Percentiles rank a stretch among this genome's conserved stretches.
Evolutionary conservation across 2,113 vertebrate genomes (phyloP).

Genomic region (Gnathonemus echidnorhynchus): DNA sequence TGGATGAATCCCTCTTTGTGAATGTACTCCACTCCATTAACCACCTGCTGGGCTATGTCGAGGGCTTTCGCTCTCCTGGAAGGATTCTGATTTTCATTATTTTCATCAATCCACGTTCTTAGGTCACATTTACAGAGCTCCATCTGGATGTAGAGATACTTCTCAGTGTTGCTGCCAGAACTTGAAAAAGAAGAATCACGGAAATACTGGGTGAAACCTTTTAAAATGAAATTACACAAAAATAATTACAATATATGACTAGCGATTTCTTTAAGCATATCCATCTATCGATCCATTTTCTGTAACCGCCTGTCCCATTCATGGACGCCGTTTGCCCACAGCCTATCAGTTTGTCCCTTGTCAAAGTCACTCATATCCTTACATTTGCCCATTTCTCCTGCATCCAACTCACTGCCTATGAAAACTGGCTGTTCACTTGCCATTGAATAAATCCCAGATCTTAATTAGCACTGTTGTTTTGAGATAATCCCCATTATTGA

Average conservation of each 20-base stretch:
- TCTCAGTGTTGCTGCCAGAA: conserved; percentile 21
- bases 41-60: conserved; percentile 40
- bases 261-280: background rate
- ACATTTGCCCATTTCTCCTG: background rate
- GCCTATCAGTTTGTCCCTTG: background rate
- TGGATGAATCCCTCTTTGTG: conserved; percentile 52
- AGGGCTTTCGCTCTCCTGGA: conserved; percentile 39
- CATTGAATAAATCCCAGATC: background rate
- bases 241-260: background rate
- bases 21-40: conserved; percentile 53
- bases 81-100: conserved; percentile 29
- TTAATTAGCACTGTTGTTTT: background rate
- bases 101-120: conserved; percentile 49
- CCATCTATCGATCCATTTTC: background rate
- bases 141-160: conserved; percentile 64
- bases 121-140: conserved; percentile 56
- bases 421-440: background rate
- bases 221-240: background rate
- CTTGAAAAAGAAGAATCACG: conserved; percentile 25
- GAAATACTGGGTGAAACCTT: background rate
- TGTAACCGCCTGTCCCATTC: background rate
- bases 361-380: background rate
- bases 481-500: background rate
- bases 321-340: background rate
- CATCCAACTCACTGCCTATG: background rate